Evolutionary conservation across 2,888 invertebrate genomes (phyloP), one percentile per base, ranked within the genome.

Genomic region (Allygus modestus): DNA sequence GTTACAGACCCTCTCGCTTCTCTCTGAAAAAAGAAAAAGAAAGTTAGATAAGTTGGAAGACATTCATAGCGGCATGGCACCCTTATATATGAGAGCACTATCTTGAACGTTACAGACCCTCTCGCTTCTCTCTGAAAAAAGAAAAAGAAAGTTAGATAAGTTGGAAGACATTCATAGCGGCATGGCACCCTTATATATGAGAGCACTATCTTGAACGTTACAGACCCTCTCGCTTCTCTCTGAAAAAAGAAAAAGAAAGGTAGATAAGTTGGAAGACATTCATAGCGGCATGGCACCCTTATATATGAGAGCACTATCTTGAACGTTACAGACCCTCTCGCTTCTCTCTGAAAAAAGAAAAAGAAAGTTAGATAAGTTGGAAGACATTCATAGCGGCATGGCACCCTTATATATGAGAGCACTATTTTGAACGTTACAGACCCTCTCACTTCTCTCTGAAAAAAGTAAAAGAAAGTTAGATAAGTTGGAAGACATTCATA

Each of bases 351-450:
- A 84, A 93, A 94, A 89, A 89, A 20, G n/a, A 65, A 31, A n/a
- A 31, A 28, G 2, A 65, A 2, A 58, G 5, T 58, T 15, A 15
- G 46, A 46, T 15, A 46, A 46, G 1, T 15, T 2, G 1, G 17
- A 15, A 46, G 46, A 46, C 9, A 17, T 15, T 98, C 98, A 92
- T 98, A 98, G 89, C 98, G 98, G 89, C 98, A 97, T 88, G 98
- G 98, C 89, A 98, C 98, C 91, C 97, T 98, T 91, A 98, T 95
- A 92, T 98, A 98, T 88, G 98, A 99, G 89, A 99, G 99, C 90
- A 99, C 98, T 91, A 99, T 98, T 94, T 99, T 99, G 94, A 99
- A 97, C 88, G 98, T 98, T 90, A 99, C 97, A 89, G 98, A 98
- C 90, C 99, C 99, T 90, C 98, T 94, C 90, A 98, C 98, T 92